Base-by-base conservation (phyloP, 1,140 invertebrate species). In the Telenomus remus region DNA sequence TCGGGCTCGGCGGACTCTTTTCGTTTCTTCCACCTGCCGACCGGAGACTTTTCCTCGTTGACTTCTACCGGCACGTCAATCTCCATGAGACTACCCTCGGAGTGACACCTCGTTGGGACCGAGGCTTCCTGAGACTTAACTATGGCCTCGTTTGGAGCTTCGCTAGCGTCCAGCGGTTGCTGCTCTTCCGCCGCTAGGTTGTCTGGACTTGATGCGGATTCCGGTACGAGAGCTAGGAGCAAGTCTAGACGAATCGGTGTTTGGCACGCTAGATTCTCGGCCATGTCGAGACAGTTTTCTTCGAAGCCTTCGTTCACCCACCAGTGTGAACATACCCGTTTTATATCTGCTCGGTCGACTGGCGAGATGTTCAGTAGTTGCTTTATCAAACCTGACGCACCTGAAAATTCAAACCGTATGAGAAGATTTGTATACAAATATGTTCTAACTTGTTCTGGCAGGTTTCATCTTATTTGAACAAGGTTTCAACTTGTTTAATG, bases 331-430 rank as follows among this genome's bases (percentile, higher is more conserved):
- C 97, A 98, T 42, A 99, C 97, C 84, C 96, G 96, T 73, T 95
- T 93, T 71, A 99, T 97, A 74, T 95, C 95, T 5, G 97, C 96
- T 78, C 98, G 89, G 81, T 95, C 92, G 12, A 91, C 88, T 0
- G 97, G 96, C 82, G 95, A 95, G 0, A 98, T 96, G 0, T 95
- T 97, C 55, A 99, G 88, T 93, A 99, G 96, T 56, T 96, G 94
- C 44, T 94, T 91, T 59, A 99, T 99, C 13, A 99, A 90, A 35
- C 95, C 93, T 10, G 97, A 98, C 6, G 97, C 97, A 77, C 94
- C 96, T 95, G 86, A 49, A 91, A 90, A 6, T 33, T 50, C 9
- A 33, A 35, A 35, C 34, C 34, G 34, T 6, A 35, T 35, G 5
- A 5, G 34, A 35, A 6, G 10, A 35, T 35, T 35, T n/a, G n/a